Evolutionary conservation across 1,140 invertebrate genomes (phyloP).

Genomic region (Drosophila repletoides): DNA sequence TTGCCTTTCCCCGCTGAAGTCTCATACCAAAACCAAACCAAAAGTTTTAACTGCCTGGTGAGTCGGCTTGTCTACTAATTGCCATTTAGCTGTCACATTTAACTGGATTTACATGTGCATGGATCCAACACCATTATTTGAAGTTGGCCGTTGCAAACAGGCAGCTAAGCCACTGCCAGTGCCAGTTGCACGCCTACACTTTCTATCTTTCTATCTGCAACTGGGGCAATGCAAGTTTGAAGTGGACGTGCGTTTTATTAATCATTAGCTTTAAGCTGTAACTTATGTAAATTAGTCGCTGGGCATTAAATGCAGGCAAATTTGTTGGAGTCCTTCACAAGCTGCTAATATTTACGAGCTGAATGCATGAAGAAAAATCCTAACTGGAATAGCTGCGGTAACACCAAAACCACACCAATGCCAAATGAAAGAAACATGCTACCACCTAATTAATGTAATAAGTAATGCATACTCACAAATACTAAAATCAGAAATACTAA

Average conservation of each 20-base stretch:
- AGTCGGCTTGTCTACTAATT: constrained; percentile 63
- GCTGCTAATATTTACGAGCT: constrained; percentile 29
- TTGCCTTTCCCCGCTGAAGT: constrained; percentile 3
- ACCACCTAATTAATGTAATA: no score
- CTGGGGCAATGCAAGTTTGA: constrained; percentile 24
- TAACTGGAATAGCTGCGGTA: background rate
- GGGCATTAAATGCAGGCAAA: constrained; percentile 62
- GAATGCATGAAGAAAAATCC: background rate
- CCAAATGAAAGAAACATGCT: background rate
- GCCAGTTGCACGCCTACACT: constrained; percentile 1
- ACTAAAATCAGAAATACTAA: no score
- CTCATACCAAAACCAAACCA: constrained; percentile 3
- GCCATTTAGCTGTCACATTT: constrained; percentile 73
- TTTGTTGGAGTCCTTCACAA: constrained; percentile 12
- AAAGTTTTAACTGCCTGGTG: constrained; percentile 54
- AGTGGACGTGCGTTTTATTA: constrained; percentile 65
- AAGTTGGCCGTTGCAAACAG: constrained; percentile 42
- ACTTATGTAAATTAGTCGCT: constrained; percentile 55
- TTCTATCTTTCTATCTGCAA: constrained; percentile 9
- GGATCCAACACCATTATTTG: constrained; percentile 61
- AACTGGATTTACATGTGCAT: constrained; percentile 73
- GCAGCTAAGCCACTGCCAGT: constrained; percentile 32
- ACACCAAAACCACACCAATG: background rate
- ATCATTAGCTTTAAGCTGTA: constrained; percentile 47
- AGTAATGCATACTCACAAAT: no score